Evolutionary conservation across 1,140 invertebrate genomes (phyloP).

Genomic region (Euglossa dilemma): DNA sequence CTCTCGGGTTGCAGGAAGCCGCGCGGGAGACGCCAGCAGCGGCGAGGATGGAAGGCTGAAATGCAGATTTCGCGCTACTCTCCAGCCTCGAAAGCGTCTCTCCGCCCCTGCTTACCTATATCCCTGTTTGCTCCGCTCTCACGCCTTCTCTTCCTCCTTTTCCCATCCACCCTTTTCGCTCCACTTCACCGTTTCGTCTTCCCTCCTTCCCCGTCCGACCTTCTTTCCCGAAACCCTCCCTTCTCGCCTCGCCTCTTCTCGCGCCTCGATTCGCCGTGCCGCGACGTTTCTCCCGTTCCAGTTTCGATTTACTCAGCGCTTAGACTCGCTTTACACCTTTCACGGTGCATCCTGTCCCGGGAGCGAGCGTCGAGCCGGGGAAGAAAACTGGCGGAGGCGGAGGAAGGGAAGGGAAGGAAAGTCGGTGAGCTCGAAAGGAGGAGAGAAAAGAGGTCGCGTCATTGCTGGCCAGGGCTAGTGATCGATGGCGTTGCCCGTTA

Average conservation of each 20-base stretch:
- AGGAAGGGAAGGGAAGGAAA: neutral
- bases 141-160: conserved; percentile 35
- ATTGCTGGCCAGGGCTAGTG: conserved; percentile 78
- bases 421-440: conserved; percentile 4
- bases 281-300: conserved; percentile 22
- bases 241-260: too few species aligned
- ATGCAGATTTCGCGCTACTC: conserved; percentile 81
- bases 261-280: neutral
- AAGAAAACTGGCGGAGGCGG: too few species aligned
- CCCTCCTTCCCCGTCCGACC: neutral
- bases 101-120: conserved; percentile 56
- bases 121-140: conserved; percentile 63
- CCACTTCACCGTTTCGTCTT: conserved; percentile 60
- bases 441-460: conserved; percentile 75
- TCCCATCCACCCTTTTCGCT: conserved; percentile 59
- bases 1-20: conserved; percentile 71
- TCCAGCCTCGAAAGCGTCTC: conserved; percentile 72
- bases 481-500: conserved; percentile 81
- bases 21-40: conserved; percentile 59
- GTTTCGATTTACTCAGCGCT: conserved; percentile 74
- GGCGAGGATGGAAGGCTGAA: conserved; percentile 77
- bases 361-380: too few species aligned
- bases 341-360: conserved; percentile 3
- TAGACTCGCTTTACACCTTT: conserved; percentile 64
- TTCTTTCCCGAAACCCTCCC: too few species aligned